A percentile compares a stretch with the other conserved stretches of the same genome.
phyloP scores from a whole-genome alignment of 2,888 invertebrate genomes.

The Mythimna ferrago region DNA sequence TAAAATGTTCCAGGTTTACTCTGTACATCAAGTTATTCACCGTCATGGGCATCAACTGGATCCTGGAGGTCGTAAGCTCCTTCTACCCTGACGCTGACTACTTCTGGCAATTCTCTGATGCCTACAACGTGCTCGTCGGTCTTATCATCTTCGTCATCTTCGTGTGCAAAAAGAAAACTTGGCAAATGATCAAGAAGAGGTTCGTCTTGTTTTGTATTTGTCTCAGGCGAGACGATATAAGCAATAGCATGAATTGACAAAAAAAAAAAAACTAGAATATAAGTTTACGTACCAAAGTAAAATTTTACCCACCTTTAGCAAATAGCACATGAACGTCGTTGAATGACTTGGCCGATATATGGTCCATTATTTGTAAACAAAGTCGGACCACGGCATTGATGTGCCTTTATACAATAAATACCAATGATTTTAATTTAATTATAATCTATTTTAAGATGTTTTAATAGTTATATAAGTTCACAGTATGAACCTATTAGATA shows the following conservation, averaged over 20 bases:
- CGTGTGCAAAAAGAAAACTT: constrained; percentile 93
- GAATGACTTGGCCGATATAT: neutral
- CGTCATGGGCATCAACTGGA: constrained; percentile 95
- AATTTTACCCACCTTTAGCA: neutral
- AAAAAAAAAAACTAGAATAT: constrained; percentile 1
- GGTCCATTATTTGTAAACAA: no score
- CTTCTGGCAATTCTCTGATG: constrained; percentile 92
- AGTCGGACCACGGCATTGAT: neutral
- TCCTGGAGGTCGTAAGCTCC: constrained; percentile 93
- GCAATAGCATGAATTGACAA: constrained; percentile 13
- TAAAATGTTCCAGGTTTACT: constrained; percentile 89
- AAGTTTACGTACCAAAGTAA: neutral
- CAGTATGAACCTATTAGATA: neutral
- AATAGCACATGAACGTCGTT: neutral
- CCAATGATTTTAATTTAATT: constrained; percentile 8
- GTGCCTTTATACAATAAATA: neutral
- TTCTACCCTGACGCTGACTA: constrained; percentile 84
- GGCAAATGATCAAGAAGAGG: constrained; percentile 91
- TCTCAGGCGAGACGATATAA: neutral
- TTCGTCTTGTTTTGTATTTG: constrained; percentile 71
- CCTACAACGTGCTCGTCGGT: constrained; percentile 93
- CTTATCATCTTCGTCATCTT: constrained; percentile 93
- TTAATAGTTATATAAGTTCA: neutral
- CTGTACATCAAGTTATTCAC: constrained; percentile 93
- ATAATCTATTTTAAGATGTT: neutral